Conservation (phyloP, 2,797 vertebrate species). For the Leptodactylus fallax region DNA sequence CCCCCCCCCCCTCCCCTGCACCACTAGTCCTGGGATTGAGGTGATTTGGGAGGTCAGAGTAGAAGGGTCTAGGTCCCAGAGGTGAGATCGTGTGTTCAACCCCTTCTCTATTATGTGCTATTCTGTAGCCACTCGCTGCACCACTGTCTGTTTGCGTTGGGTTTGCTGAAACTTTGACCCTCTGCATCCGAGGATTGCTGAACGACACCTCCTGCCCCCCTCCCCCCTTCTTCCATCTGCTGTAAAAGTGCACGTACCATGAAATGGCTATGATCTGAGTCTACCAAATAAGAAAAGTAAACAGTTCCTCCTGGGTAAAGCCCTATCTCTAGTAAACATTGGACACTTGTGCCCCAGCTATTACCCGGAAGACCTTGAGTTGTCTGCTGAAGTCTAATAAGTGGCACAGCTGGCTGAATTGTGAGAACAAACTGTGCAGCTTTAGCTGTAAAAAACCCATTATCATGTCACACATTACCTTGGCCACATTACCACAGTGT, state of each 20-base stretch:
- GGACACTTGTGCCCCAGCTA: neutral
- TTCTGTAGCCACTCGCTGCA: neutral
- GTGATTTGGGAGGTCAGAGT: too few relatives aligned
- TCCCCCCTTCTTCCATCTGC: neutral
- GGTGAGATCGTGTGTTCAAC: too few relatives aligned
- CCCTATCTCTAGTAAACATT: slow-evolving; percentile 10
- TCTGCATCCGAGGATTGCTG: neutral
- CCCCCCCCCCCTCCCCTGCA: too few relatives aligned
- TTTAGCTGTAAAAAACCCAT: neutral
- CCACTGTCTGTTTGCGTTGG: too few relatives aligned
- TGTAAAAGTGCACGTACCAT: neutral
- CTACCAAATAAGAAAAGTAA: slow-evolving; percentile 24
- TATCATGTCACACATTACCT: neutral
- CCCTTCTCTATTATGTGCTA: too few relatives aligned
- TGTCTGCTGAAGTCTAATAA: too few relatives aligned
- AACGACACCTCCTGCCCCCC: neutral
- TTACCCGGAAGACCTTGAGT: slow-evolving; percentile 9
- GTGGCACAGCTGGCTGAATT: neutral
- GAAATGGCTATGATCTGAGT: neutral
- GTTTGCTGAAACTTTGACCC: too few relatives aligned
- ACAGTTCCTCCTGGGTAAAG: neutral
- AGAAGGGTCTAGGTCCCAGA: too few relatives aligned
- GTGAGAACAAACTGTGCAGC: neutral
- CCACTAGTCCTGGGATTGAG: too few relatives aligned
- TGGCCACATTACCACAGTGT: neutral